Base-by-base conservation (phyloP, 2,113 vertebrate species). In the Pungitius pungitius region DNA sequence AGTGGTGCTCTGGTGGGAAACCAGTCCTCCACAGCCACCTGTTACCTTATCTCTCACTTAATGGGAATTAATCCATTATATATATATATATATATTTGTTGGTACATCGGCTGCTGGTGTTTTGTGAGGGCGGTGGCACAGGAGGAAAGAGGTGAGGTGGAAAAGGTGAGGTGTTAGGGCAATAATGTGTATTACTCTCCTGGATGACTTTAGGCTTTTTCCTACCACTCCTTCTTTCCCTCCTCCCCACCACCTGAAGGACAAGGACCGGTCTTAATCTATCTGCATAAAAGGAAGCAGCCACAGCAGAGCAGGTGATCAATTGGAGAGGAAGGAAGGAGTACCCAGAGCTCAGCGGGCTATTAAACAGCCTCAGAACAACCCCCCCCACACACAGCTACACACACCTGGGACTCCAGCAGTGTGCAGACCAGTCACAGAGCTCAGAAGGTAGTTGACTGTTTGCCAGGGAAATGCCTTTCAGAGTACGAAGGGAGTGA, bases 211-310 rank as follows among this genome's bases (percentile, higher is more conserved):
- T 11, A 20, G 45, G 15, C 0, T 1, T 43, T 35, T 14, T 47
- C 12, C 61, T 35, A 7, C 37, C 18, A 20, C 20, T 8, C 39
- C 14, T 9, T 13, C 59, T 1, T 14, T 59, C 73, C 62, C 40
- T 12, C 61, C 59, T 63, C 51, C 60, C 67, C 77, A 72, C 73
- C 73, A 66, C 49, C 69, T 86, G 82, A 86, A 87, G 83, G 85
- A 78, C 22, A 26, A 52, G 54, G 74, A 42, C 15, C 79, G 69
- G 62, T 74, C 84, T 72, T 47, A 55, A 55, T 42, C 4, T 26
- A 91, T 93, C 93, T 90, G 73, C 89, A 92, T 89, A 90, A 51
- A 89, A 69, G 78, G 78, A 75, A 84, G 83, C 58, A 64, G 75
- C 71, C 65, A 79, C 78, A 83, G 79, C 65, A 71, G 68, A 73